Base-by-base conservation (phyloP, 2,113 vertebrate genomes). In the Cyphomyrus plagiostoma region DNA sequence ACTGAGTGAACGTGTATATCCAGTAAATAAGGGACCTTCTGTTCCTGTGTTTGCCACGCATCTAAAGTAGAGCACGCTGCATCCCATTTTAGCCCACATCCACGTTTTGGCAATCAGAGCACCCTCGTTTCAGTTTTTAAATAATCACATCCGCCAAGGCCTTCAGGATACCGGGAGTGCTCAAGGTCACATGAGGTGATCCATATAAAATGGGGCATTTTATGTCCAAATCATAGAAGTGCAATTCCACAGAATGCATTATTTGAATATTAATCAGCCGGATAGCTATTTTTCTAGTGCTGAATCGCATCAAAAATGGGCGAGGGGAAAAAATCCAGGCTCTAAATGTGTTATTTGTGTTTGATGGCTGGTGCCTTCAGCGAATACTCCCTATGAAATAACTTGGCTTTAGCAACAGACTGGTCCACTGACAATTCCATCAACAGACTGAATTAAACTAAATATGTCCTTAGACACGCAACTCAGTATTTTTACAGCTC, bases 91-190 rank as follows among this genome's bases (percentile, higher is more conserved):
- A 80, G 74, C 35, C 35, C 74, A 80, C 2, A 11, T 80, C 74
- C 74, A 42, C 5, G 35, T 80, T 80, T 80, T 8, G 35, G 74
- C 74, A 80, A 80, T 80, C 74, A 19, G 4, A 80, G 74, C 74
- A 80, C 74, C 70, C 74, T 80, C 74, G 35, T 80, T 80, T 80
- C 74, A 19, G 74, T 80, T 80, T 77, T 77, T 80, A 80, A 80
- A 80, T 80, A 80, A 80, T 80, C 74, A 80, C 74, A 42, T 80
- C 35, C 74, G 35, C 74, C 74, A 19, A 80, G 74, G 19, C 82
- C 46, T 85, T 46, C 82, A 85, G 82, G 46, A 85, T 49, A 85
- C 8, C 17, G 3, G 45, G 7, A 45, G 21, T 46, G 21, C 45
- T 85, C 39, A 85, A 85, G 82, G 46, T 85, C 46, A 46, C 21